A percentile compares a stretch with the other conserved stretches of the same genome.
Evolutionary conservation across 2,113 vertebrate genomes (phyloP).

Genomic region (Sinosuthora webbiana): DNA sequence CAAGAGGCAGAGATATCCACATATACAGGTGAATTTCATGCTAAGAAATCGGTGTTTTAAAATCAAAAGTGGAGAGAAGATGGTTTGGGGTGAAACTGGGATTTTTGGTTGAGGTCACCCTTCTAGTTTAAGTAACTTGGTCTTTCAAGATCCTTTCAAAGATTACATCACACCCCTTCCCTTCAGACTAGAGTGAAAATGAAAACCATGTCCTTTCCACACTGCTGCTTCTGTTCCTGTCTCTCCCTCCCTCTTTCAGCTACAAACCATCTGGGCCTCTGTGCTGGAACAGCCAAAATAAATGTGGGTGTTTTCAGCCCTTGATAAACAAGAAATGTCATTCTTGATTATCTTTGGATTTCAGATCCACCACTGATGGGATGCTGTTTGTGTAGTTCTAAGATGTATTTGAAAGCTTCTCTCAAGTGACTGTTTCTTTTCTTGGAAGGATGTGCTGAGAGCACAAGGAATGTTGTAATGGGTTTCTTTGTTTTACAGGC

Average conservation of each 20-base stretch:
- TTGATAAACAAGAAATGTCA: background rate
- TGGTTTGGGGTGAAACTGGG: background rate
- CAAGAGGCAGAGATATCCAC: conserved; percentile 82
- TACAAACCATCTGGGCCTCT: background rate
- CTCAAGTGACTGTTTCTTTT: background rate
- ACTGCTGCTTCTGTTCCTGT: background rate
- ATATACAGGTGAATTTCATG: conserved; percentile 79
- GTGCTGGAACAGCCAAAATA: background rate
- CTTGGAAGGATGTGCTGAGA: background rate
- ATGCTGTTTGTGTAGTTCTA: background rate
- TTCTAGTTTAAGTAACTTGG: background rate
- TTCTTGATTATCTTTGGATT: background rate
- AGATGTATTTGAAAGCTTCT: background rate
- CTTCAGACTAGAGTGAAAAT: background rate
- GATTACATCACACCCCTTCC: background rate
- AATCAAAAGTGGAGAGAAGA: background rate
- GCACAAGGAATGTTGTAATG: background rate
- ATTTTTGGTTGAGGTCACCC: background rate
- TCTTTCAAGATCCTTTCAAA: background rate
- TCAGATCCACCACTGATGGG: background rate
- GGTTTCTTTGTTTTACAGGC: background rate
- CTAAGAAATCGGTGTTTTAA: background rate
- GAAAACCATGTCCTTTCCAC: background rate
- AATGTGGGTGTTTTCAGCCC: background rate
- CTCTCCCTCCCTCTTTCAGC: background rate